Base-by-base conservation (phyloP, 92 coral and sea anemone species). In the Ricordea florida region DNA sequence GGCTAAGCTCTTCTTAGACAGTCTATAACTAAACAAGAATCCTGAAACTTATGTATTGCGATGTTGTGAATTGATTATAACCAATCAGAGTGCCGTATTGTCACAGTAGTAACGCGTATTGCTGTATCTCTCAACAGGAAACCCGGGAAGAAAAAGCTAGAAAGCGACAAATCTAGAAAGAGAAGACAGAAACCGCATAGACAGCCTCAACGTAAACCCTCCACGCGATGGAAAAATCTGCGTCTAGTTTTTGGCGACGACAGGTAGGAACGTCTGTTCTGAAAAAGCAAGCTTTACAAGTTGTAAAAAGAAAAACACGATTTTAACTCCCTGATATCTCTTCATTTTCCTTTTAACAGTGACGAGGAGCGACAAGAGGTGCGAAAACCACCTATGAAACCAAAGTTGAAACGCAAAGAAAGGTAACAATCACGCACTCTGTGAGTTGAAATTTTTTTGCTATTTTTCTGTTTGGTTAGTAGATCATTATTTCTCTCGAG, bases 211-310 rank as follows among this genome's bases (percentile, higher is more conserved):
- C 67, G 62, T 4, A 79, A 81, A 56, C 96, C 81, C 7, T 93
- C 98, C n/a, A 57, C 76, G 15, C 69, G 85, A 81, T 93, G 98
- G 98, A 77, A 61, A 63, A 91, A 85, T 57, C 61, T 90, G 5
- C 47, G 85, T 6, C 84, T 90, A 22, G 86, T 90, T 73, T 82
- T 70, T 4, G 96, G 88, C 20, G 81, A 87, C 17, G 88, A 87
- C 69, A 85, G 93, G 93, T 88, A 46, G 41, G 15, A 11, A 3
- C 30, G 40, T 3, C 22, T 61, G 6, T 17, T 46, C 7, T 8
- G 10, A n/a, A 44, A 10, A 27, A 59, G 15, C 24, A 24, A 35
- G 23, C 47, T 27, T 40, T 25, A 15, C 14, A 7, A 2, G 11
- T 15, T 22, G 38, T 13, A 24, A 42, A 18, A 10, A 29, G 28